Evolutionary conservation across 2,797 vertebrate species (phyloP).

Genomic region (Pseudochromis fuscus): DNA sequence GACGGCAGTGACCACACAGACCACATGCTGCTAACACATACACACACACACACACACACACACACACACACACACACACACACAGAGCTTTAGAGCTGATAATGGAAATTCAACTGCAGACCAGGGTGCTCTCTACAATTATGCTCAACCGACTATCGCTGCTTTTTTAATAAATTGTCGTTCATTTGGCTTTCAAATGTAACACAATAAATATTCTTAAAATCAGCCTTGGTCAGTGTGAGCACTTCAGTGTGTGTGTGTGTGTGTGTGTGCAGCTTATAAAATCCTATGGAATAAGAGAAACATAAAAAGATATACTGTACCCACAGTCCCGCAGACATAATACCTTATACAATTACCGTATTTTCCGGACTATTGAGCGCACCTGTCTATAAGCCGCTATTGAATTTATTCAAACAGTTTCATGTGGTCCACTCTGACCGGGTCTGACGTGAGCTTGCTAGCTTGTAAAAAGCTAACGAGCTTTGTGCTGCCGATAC

Average conservation of each 20-base stretch:
- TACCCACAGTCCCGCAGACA: not conserved
- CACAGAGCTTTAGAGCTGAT: constrained; percentile 43
- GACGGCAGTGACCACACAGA: constrained; percentile 54
- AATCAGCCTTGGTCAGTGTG: constrained; percentile 12
- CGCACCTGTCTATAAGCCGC: too few relatives aligned
- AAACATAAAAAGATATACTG: constrained; percentile 16
- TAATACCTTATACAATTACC: constrained; percentile 8
- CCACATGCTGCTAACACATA: constrained; percentile 8
- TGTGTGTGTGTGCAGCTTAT: not conserved
- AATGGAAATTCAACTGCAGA: constrained; percentile 69
- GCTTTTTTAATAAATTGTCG: constrained; percentile 60
- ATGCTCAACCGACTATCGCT: constrained; percentile 47
- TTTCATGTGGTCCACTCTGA: too few relatives aligned
- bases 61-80: constrained; percentile 11
- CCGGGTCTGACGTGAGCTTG: too few relatives aligned
- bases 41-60: constrained; percentile 14
- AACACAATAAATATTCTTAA: constrained; percentile 32
- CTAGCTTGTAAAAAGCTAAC: too few relatives aligned
- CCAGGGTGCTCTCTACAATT: constrained; percentile 51
- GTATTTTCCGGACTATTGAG: too few relatives aligned
- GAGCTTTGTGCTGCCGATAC: too few relatives aligned
- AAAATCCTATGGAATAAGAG: constrained; percentile 22
- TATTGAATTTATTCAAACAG: too few relatives aligned
- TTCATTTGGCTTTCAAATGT: constrained; percentile 56
- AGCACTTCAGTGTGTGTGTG: constrained; percentile 3